These are phyloP conservation scores for Leptopterna dolabrata DNA, from an alignment of 2,888 invertebrate species.

Conservation along the genomic window DNA sequence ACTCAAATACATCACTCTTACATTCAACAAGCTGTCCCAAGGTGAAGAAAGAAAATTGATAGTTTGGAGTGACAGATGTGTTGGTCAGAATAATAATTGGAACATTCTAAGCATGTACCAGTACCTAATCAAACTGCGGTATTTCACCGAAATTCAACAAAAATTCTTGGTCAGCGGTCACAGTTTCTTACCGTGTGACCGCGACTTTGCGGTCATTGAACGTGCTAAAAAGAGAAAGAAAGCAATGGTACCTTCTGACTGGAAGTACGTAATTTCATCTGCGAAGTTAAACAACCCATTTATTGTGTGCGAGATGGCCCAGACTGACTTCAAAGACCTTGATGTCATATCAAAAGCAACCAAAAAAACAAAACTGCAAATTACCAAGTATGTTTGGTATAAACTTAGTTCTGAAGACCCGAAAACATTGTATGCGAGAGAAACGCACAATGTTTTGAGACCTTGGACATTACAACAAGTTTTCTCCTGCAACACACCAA, in stretches of 20 bases:
- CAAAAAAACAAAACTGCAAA: conserved; percentile 57
- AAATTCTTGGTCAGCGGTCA: conserved; percentile 62
- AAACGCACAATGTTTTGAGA: conserved; percentile 36
- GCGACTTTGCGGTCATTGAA: conserved; percentile 61
- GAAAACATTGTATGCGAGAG: not conserved
- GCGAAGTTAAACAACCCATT: not conserved
- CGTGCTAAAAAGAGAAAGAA: conserved; percentile 57
- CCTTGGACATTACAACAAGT: not conserved
- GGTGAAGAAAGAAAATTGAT: conserved; percentile 52
- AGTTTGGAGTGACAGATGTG: conserved; percentile 3
- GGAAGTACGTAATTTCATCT: conserved; percentile 56
- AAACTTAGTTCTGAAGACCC: conserved; percentile 56
- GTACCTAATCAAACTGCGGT: conserved; percentile 40
- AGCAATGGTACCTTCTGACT: conserved; percentile 59
- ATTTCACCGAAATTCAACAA: conserved; percentile 61
- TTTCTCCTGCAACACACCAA: not conserved
- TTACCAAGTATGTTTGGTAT: conserved; percentile 59
- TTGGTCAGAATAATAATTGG: not conserved
- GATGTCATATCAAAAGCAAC: conserved; percentile 47
- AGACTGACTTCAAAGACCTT: conserved; percentile 38
- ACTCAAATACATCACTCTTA: conserved; percentile 43
- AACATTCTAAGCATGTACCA: not conserved
- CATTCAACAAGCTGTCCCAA: conserved; percentile 46
- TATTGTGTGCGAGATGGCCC: not conserved
- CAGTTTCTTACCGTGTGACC: conserved; percentile 61